Evolutionary conservation across 2,113 vertebrate genomes (phyloP), one percentile per base, ranked within the genome.

Genomic region (Ammodytes dubius): DNA sequence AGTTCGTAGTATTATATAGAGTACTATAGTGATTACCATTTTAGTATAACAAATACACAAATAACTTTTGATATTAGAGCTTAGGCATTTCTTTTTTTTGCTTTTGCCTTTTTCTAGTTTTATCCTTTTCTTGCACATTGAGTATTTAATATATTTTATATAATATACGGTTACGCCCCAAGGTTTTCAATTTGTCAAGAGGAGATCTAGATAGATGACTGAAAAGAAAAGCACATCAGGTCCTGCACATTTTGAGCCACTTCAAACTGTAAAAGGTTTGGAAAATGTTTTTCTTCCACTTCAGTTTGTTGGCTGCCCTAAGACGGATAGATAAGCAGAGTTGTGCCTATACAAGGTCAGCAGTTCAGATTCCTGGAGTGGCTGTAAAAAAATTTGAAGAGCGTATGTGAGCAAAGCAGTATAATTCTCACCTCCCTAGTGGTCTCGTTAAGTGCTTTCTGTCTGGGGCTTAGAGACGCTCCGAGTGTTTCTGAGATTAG

Each of bases 401-500:
- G 47, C 37, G 49, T 67, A 75, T 72, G 72, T 60, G 66, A 67
- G 70, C 2, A 6, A 49, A 40, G 43, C 42, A 79, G 79, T 83
- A 27, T 27, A 63, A 83, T 68, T 87, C 70, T 70, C 63, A 61
- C 76, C 75, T 87, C 77, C 57, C 65, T 79, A 46, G 71, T 74
- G 82, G 79, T 87, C 81, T 50, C 15, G n/a, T 61, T 77, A 81
- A 90, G 68, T 74, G 81, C 79, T 81, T 84, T 74, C 82, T 76
- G 82, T 84, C 88, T 64, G 27, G 54, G 50, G 67, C 52, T 81
- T 85, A 76, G 77, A 27, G 27, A 27, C 27, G 27, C 74, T 65
- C 15, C 0, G 5, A 85, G 83, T 86, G 81, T 86, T 84, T 82
- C 27, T 58, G 42, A 84, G 82, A 89, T 92, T 77, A 92, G 70